Evolutionary conservation across 2,888 invertebrate species (phyloP).

Genomic region (Diarsia mendica): DNA sequence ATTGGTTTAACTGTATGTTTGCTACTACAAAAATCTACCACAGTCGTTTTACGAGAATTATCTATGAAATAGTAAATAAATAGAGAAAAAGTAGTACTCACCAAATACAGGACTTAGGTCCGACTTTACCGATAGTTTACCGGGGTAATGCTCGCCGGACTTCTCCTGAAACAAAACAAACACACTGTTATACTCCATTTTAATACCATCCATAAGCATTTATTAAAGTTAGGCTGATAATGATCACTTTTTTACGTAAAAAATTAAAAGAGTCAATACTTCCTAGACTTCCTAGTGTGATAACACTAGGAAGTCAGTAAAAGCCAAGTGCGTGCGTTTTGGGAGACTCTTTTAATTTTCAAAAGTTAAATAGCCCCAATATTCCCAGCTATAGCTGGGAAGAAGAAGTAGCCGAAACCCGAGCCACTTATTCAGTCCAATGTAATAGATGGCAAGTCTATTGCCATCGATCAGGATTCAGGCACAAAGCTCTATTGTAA

Average conservation of each 20-base stretch:
- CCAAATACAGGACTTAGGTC: slow-evolving; percentile 97
- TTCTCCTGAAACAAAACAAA: slow-evolving; percentile 92
- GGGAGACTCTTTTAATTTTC: no score
- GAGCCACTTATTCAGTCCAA: no score
- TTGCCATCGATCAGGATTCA: no score
- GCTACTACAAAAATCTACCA: neutral
- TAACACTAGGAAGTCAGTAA: no score
- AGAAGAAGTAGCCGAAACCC: no score
- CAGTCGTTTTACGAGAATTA: neutral
- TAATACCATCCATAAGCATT: neutral
- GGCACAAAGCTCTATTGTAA: no score
- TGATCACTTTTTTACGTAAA: neutral
- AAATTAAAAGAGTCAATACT: no score
- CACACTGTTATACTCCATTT: slow-evolving; percentile 42
- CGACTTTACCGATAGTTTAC: slow-evolving; percentile 95
- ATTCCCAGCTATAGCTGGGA: no score
- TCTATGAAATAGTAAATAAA: neutral
- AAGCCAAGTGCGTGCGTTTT: no score
- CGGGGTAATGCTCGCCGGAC: slow-evolving; percentile 93
- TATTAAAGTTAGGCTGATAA: neutral
- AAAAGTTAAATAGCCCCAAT: no score
- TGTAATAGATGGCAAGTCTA: no score
- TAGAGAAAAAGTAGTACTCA: slow-evolving; percentile 88
- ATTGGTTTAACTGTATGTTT: neutral
- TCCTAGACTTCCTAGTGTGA: no score